Base-by-base conservation (phyloP, 35 echinoderm and acorn worm species). In the Hemicentrotus pulcherrimus region DNA sequence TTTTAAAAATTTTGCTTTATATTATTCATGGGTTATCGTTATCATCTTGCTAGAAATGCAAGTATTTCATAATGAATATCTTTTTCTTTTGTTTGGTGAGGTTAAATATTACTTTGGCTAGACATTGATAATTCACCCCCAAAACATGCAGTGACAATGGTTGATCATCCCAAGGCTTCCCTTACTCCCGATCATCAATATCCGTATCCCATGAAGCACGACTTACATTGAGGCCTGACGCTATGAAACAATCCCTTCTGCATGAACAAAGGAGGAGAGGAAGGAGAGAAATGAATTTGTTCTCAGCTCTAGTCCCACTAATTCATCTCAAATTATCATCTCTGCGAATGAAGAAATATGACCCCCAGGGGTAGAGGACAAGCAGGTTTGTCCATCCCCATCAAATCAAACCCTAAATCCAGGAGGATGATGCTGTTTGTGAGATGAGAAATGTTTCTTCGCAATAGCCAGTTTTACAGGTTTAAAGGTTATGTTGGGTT, bases 271-370 rank as follows among this genome's bases (percentile, higher is more conserved):
- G 65, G 28, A 22, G 65, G 65, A 78, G 22, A 22, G 24, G 65
- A 8, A n/a, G 50, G 65, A 24, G 65, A 78, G 65, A 78, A 78
- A 28, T n/a, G 18, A n/a, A 28, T 78, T 78, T n/a, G 28, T 78
- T 22, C 65, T 78, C 65, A n/a, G 15, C 9, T 13, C 50, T 55
- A 11, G 65, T 78, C 65, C 65, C 65, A 28, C 65, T 70, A 70
- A 70, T 70, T 78, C 65, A 78, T 78, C 65, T 78, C 65, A 78
- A 78, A 28, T 78, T 78, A 78, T 78, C 65, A 78, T 78, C 65
- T 78, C 19, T 28, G 22, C 22, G 65, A 78, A 78, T n/a, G 65
- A n/a, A 78, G 65, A 78, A 78, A 78, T 78, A 78, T 78, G 65
- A 78, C 65, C 65, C 28, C 22, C 18, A 28, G 65, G 65, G 65